Base-by-base conservation (phyloP, 2,888 invertebrate genomes). In the Strigamia maritima region DNA sequence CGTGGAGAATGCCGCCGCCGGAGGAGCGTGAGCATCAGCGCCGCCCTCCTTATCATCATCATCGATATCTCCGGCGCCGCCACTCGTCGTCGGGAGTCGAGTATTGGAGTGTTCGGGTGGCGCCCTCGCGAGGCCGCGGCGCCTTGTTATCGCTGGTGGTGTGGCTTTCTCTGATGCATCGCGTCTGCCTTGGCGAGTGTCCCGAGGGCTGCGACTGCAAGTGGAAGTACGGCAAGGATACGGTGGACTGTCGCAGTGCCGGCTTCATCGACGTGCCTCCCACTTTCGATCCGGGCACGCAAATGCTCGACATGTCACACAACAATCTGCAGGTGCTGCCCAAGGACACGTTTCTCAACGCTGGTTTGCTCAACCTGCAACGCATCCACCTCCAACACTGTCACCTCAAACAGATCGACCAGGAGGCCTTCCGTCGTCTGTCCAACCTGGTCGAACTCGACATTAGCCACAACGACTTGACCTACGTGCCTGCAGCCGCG, bases 201-300 rank as follows among this genome's bases (percentile, higher is more conserved):
- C 93, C 94, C 84, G 89, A 91, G 82, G 89, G 91, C 83, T 94
- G 94, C 87, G 93, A 93, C 87, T 94, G 94, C 89, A 93, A 93
- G 87, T 94, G 94, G 94, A 92, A 92, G 86, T 91, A 91, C 85
- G 94, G 94, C 83, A 94, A 94, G 86, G 93, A 94, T 87, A 92
- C 93, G 77, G 94, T 95, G 81, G 94, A 95, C 87, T 96, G 96
- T 87, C 91, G 92, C 85, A 92, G 94, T 86, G 91, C 92, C 80
- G 91, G 91, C 80, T 89, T 96, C 82, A 93, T 93, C 84, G 91
- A 92, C 79, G 92, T 96, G 82, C 96, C 96, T 19, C 31, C 35
- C 22, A 44, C 76, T 16, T 65, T 83, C 10, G 80, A 82, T 16
- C 80, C 79, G 16, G 82, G 81, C 19, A 83, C 82, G 16, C 83